These are phyloP conservation scores for Grus americana DNA, from an alignment of 2,113 vertebrate species.

Conservation along the genomic window DNA sequence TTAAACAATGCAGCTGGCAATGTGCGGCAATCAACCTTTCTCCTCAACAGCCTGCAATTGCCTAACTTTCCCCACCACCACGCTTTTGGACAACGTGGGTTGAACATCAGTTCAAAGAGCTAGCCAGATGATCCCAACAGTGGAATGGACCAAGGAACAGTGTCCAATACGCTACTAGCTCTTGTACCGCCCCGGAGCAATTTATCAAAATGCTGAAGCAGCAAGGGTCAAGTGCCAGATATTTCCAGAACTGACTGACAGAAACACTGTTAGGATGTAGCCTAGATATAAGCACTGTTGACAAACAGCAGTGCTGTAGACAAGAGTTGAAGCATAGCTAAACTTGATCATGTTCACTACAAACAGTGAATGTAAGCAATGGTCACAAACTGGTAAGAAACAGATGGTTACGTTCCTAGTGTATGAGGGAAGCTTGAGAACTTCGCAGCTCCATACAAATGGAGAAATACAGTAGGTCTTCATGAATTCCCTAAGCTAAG, in stretches of 20 bases:
- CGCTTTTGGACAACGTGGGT: rapidly evolving
- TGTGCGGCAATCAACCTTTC: background rate
- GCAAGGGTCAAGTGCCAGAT: background rate
- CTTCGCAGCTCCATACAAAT: background rate
- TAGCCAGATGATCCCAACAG: background rate
- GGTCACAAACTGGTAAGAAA: background rate
- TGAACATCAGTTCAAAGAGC: background rate
- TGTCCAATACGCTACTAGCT: background rate
- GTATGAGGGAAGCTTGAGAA: background rate
- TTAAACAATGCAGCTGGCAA: background rate
- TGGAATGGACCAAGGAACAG: background rate
- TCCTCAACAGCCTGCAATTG: background rate
- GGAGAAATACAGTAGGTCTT: background rate
- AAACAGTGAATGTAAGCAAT: rapidly evolving
- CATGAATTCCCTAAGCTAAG: background rate
- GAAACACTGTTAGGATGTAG: background rate
- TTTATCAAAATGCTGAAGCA: background rate
- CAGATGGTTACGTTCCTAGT: background rate
- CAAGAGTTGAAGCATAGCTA: background rate
- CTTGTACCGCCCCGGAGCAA: background rate
- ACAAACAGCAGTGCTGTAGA: background rate
- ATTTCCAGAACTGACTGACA: background rate
- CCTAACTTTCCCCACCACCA: background rate
- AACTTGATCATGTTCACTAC: background rate
- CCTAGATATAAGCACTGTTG: background rate